Conservation (phyloP, 2,797 vertebrate genomes). For the Rousettus madagascariensis region DNA sequence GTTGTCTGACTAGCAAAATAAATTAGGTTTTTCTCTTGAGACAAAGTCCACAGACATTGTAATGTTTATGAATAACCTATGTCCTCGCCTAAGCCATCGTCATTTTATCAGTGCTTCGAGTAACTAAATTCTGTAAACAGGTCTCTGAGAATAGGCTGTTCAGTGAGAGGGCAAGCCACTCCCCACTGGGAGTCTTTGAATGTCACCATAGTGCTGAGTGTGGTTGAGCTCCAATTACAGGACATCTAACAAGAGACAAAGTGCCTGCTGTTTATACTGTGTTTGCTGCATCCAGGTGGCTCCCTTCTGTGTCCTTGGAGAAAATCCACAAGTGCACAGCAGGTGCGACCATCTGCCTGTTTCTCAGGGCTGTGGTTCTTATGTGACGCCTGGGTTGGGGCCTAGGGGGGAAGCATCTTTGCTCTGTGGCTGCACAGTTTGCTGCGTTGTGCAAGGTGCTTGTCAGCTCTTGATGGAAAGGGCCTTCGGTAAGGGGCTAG, state of each 20-base stretch:
- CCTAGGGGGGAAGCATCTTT: not conserved
- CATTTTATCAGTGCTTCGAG: not conserved
- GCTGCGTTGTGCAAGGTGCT: too few species aligned
- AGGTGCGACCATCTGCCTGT: slow-evolving; percentile 26
- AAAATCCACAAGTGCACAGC: not conserved
- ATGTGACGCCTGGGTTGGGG: not conserved
- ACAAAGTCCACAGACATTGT: not conserved
- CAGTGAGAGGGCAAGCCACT: not conserved
- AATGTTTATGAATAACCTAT: slow-evolving; percentile 1
- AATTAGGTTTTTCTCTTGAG: not conserved
- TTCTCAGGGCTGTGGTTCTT: not conserved
- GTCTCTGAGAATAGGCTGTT: not conserved
- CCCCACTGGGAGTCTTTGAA: not conserved
- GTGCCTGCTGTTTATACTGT: slow-evolving; percentile 25
- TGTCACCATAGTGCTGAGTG: slow-evolving; percentile 4
- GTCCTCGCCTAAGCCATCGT: not conserved
- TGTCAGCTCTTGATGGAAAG: not conserved
- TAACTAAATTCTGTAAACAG: not conserved
- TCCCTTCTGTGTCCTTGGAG: slow-evolving; percentile 28
- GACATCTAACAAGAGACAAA: slow-evolving; percentile 48
- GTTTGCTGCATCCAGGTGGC: not conserved
- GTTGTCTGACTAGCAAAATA: not conserved
- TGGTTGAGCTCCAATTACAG: slow-evolving; percentile 33
- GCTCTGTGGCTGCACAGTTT: not conserved
- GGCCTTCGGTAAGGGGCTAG: not conserved